Percentiles rank a stretch among this genome's conserved stretches.
phyloP scores from a whole-genome alignment of 2,797 vertebrate species.

The Enteromius treurensis region DNA sequence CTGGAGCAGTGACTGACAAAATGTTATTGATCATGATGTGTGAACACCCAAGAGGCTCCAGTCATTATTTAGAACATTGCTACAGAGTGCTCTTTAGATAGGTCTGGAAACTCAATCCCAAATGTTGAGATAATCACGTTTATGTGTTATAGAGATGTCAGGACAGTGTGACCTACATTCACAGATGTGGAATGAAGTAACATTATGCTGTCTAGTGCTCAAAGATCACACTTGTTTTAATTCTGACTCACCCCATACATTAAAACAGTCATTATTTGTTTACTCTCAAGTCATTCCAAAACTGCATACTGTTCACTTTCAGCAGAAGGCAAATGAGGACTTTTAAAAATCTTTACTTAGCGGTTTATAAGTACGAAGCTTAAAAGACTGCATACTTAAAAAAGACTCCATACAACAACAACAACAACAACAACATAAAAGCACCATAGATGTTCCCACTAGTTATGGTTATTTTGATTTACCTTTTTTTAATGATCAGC shows the following conservation, averaged over 20 bases:
- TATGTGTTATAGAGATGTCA: conserved; percentile 53
- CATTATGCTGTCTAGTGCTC: background rate
- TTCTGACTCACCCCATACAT: background rate
- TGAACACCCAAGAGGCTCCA: conserved; percentile 32
- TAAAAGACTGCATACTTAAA: background rate
- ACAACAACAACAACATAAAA: background rate
- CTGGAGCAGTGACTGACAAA: background rate
- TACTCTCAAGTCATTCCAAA: background rate
- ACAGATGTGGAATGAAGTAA: conserved; percentile 53
- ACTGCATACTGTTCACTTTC: background rate
- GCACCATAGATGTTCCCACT: background rate
- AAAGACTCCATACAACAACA: background rate
- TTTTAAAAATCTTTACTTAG: background rate
- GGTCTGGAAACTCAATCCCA: conserved; percentile 59
- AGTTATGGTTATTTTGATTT: no score
- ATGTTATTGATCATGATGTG: conserved; percentile 10
- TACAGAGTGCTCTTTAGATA: conserved; percentile 59
- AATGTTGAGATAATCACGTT: conserved; percentile 56
- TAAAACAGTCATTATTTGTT: background rate
- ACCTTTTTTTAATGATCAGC: no score
- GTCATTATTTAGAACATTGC: conserved; percentile 56
- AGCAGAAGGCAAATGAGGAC: background rate
- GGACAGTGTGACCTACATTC: conserved; percentile 56
- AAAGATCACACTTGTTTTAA: conserved; percentile 1
- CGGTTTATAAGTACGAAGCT: background rate